These are phyloP conservation scores for Eriocheir sinensis DNA, from an alignment of 1,140 invertebrate species.

Conservation along the genomic window DNA sequence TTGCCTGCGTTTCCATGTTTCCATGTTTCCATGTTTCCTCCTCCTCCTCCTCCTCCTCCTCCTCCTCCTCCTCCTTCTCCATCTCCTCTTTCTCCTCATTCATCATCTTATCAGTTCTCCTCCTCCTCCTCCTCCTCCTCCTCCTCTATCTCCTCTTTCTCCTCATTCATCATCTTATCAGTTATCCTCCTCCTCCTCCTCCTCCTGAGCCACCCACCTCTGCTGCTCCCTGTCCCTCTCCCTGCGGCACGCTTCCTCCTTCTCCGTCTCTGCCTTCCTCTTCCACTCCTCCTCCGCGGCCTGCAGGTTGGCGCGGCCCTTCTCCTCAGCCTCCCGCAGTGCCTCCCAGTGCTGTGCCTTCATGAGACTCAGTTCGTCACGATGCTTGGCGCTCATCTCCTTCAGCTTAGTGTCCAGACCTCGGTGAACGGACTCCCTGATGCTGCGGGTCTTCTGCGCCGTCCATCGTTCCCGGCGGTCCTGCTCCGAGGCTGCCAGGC, in stretches of 20 bases:
- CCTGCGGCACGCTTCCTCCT: constrained; percentile 70
- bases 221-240: constrained; percentile 73
- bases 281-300: constrained; percentile 56
- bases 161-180: background rate
- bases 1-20: too few relatives aligned
- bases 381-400: constrained; percentile 73
- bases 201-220: constrained; percentile 43
- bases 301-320: constrained; percentile 12
- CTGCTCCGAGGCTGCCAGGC: background rate
- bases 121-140: too few relatives aligned
- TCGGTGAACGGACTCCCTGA: constrained; percentile 72
- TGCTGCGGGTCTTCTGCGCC: background rate
- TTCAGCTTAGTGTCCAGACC: constrained; percentile 77
- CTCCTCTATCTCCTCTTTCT: background rate
- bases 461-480: constrained; percentile 33
- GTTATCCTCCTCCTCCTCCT: background rate
- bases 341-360: constrained; percentile 78
- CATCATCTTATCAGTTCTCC: too few relatives aligned
- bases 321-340: constrained; percentile 60
- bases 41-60: background rate
- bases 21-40: too few relatives aligned
- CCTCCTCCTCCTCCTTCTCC: too few relatives aligned
- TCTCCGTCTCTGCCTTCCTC: constrained; percentile 70
- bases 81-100: too few relatives aligned
- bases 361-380: constrained; percentile 73